Base-by-base conservation (phyloP, 2,888 invertebrate species). In the Parasteatoda lunata region DNA sequence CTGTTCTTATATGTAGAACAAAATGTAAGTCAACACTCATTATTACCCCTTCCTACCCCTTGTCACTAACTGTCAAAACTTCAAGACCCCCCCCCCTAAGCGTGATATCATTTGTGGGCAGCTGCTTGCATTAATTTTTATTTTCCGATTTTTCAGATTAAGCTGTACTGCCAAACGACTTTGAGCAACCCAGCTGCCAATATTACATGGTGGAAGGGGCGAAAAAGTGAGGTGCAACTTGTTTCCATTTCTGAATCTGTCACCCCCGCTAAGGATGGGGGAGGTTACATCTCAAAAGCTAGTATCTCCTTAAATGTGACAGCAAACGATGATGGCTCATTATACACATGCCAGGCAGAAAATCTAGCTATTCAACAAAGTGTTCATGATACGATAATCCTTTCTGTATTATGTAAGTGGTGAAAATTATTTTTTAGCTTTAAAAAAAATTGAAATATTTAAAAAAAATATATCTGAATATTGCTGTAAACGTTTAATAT, bases 261-360 rank as follows among this genome's bases (percentile, higher is more conserved):
- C 15, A 94, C 94, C 1, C 83, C 89, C 95, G 95, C 93, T n/a
- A 91, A 90, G 6, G 89, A 89, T 7, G 95, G 97, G 92, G 97
- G 97, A 13, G 98, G 98, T 5, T 96, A 95, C 65, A 95, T 96
- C 2, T 96, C 97, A 0, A 90, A 91, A 65, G 92, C 91, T 76
- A 89, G 82, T 30, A 77, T 90, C 15, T 49, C 69, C 3, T 52
- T 91, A 15, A 96, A 96, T 91, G 94, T 97, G 79, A 95, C 95
- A 5, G 95, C 97, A 90, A 95, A 96, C 77, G 94, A 98, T 93
- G 97, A 98, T 92, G 96, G 93, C 13, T 94, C 95, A 4, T 95
- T 96, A 49, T 98, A 97, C 92, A 97, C 97, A 45, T 98, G 98
- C 91, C 96, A 97, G 91, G 98, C 98, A 0, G 95, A 95, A 91